phyloP scores from a whole-genome alignment of 2,888 invertebrate genomes.

The Alloplasta piceator region DNA sequence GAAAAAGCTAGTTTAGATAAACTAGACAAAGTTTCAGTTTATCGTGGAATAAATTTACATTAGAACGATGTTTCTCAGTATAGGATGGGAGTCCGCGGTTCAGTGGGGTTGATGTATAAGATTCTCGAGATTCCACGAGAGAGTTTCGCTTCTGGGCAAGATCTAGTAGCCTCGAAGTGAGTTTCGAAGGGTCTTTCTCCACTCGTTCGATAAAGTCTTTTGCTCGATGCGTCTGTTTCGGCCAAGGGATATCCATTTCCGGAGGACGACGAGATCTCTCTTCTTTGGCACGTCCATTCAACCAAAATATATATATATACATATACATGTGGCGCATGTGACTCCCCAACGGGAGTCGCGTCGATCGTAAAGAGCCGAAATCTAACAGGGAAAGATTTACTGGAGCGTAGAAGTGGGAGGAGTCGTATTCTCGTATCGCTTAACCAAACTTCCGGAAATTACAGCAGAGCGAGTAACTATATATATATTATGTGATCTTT shows the following conservation, averaged over 20 bases:
- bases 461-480: constrained; percentile 25
- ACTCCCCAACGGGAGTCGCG: not conserved
- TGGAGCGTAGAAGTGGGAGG: constrained; percentile 2
- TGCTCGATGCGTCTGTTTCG: constrained; percentile 19
- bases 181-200: constrained; percentile 23
- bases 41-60: constrained; percentile 51
- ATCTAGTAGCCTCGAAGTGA: constrained; percentile 22
- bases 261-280: constrained; percentile 24
- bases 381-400: constrained; percentile 36
- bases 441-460: constrained; percentile 59
- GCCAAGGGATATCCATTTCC: constrained; percentile 54
- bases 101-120: not conserved
- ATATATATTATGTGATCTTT: constrained; percentile 10
- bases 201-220: constrained; percentile 51
- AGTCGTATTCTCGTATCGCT: constrained; percentile 41
- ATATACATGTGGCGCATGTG: not conserved
- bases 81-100: not conserved
- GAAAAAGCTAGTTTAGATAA: constrained; percentile 8
- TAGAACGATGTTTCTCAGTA: constrained; percentile 19
- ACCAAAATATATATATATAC: constrained; percentile 36
- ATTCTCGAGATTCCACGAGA: constrained; percentile 39
- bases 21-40: constrained; percentile 22
- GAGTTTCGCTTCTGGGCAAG: constrained; percentile 3
- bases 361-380: constrained; percentile 13
- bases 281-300: constrained; percentile 13